Conservation (phyloP, 2,113 vertebrate genomes). For the Calidris pygmaea region DNA sequence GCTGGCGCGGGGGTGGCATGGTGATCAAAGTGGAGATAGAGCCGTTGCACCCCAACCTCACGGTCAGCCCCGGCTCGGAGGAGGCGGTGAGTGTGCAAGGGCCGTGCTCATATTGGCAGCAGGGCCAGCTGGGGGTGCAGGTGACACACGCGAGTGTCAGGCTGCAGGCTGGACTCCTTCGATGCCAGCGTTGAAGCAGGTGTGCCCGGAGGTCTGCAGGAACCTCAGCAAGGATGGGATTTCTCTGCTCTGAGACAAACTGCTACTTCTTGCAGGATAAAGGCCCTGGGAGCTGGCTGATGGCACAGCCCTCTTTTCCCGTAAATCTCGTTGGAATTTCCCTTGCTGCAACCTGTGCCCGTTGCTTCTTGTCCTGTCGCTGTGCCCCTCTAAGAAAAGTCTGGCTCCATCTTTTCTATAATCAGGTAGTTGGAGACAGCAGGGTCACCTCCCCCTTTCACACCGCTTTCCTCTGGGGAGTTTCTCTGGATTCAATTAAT, state of each 20-base stretch:
- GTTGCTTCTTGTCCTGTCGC: not conserved
- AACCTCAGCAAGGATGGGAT: not conserved
- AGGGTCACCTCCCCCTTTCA: not conserved
- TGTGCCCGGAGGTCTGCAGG: not conserved
- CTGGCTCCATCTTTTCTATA: not conserved
- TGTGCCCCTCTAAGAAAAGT: not conserved
- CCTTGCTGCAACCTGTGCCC: not conserved
- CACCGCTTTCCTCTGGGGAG: not conserved
- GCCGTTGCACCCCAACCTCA: not conserved
- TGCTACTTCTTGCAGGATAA: not conserved
- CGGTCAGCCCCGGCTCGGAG: not conserved
- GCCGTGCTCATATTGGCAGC: accelerated
- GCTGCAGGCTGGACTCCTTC: not conserved
- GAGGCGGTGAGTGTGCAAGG: slow-evolving; percentile 9
- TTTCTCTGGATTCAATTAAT: not conserved
- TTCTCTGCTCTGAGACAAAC: not conserved
- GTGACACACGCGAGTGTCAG: too few species aligned
- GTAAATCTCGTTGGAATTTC: not conserved
- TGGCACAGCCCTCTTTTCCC: not conserved
- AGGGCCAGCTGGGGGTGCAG: not conserved
- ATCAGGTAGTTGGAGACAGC: not conserved
- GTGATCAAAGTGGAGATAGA: slow-evolving; percentile 49
- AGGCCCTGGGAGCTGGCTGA: not conserved
- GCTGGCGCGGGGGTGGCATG: not conserved
- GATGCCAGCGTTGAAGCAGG: accelerated